Conservation (phyloP, 2,888 invertebrate genomes). For the Lingula anatina region DNA sequence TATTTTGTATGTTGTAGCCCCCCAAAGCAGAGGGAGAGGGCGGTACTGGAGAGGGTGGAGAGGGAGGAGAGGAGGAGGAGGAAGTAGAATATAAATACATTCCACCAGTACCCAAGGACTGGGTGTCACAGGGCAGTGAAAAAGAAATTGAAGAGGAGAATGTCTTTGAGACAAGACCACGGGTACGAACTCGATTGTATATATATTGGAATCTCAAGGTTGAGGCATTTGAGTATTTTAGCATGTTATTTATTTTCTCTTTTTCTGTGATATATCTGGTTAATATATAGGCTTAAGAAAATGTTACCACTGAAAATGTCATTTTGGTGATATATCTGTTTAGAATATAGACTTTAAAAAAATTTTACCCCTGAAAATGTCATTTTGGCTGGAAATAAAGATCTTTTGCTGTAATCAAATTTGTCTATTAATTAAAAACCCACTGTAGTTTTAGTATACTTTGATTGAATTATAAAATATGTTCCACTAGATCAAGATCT, state of each 20-base stretch:
- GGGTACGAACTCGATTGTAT: slow-evolving; percentile 19
- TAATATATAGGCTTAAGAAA: neutral
- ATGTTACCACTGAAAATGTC: neutral
- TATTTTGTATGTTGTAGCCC: too few species aligned
- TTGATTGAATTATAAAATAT: too few species aligned
- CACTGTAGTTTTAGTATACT: too few species aligned
- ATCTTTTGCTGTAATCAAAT: too few species aligned
- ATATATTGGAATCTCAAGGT: too few species aligned
- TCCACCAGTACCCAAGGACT: slow-evolving; percentile 47
- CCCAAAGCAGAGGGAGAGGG: too few species aligned
- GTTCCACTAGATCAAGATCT: slow-evolving; percentile 33
- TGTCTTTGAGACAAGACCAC: slow-evolving; percentile 28
- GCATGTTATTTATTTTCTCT: slow-evolving; percentile 1
- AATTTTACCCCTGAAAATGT: too few species aligned
- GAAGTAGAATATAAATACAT: slow-evolving; percentile 41
- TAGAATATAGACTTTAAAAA: too few species aligned
- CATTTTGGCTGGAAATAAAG: too few species aligned
- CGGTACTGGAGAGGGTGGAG: slow-evolving; percentile 2
- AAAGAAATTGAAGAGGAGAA: slow-evolving; percentile 46
- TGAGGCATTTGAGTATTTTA: too few species aligned
- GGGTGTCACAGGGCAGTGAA: slow-evolving; percentile 50
- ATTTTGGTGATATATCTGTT: too few species aligned
- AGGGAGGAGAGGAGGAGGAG: slow-evolving; percentile 22
- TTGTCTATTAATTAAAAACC: too few species aligned
- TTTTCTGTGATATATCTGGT: neutral